Base-by-base conservation (phyloP, 2,113 vertebrate species). In the Ceratotherium simum region DNA sequence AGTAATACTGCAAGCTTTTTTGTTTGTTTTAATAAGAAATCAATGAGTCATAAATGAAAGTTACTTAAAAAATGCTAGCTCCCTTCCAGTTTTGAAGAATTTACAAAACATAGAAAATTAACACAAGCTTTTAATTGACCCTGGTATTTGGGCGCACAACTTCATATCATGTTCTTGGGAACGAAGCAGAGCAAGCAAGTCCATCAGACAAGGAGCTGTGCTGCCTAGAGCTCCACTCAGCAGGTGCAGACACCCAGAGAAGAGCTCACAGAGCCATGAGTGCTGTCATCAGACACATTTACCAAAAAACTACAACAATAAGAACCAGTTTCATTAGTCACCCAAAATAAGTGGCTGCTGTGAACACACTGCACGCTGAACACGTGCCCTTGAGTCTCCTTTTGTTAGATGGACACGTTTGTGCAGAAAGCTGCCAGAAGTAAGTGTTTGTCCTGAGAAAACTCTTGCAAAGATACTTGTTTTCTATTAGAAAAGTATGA, bases 91-190 rank as follows among this genome's bases (percentile, higher is more conserved):
- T 95, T 76, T 39, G 60, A 79, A 48, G 20, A 91, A 58, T 76
- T 83, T 73, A 82, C 27, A 95, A 96, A 95, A 87, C 87, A 80
- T 33, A 98, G 72, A 60, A 96, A 97, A 97, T 75, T 65, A 95
- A 81, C 33, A 95, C 14, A 29, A 95, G 33, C 48, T 97, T 94
- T 54, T 92, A 92, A 65, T 58, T 64, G 85, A 62, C 64, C 56
- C 81, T 96, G 73, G 92, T 91, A 42, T 73, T 46, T 83, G 58
- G 42, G 36, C 46, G 42, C 9, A 29, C 3, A 18, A 46, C n/a
- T 76, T 85, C 39, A 27, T 80, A 60, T 73, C 75, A 89, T 64
- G n/a, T 67, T 70, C 42, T 64, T 46, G 69, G 97, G 93, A 92
- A 51, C 14, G 46, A 54, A 93, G 93, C 72, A 58, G 69, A 98